These are phyloP conservation scores for Orchesella flavescens DNA, from an alignment of 2,888 invertebrate species.

Conservation along the genomic window DNA sequence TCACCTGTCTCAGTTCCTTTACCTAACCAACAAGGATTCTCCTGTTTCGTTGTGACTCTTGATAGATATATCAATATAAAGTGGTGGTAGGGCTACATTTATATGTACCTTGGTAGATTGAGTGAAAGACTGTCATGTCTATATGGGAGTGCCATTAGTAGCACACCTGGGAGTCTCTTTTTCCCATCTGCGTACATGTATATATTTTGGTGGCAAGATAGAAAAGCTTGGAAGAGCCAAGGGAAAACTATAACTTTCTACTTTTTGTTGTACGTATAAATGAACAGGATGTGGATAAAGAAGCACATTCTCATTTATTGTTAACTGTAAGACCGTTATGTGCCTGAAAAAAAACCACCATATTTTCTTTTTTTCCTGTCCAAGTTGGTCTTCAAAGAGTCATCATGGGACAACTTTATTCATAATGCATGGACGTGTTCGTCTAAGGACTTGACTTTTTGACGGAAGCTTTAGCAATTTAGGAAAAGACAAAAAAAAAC, in stretches of 20 bases:
- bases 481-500: not conserved
- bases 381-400: not conserved
- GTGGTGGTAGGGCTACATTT: not conserved
- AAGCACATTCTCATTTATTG: not conserved
- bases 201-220: not conserved
- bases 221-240: not conserved
- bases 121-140: conserved; percentile 36
- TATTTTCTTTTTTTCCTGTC: not conserved
- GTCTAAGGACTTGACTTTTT: conserved; percentile 8
- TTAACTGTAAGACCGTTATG: not conserved
- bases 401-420: conserved; percentile 22
- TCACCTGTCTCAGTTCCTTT: no score
- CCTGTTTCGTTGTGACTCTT: not conserved
- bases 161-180: conserved; percentile 37
- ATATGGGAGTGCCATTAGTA: conserved; percentile 30
- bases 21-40: no score
- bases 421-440: conserved; percentile 1
- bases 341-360: not conserved
- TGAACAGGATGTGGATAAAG: not conserved
- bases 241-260: not conserved
- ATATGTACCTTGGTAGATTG: not conserved
- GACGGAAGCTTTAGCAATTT: not conserved
- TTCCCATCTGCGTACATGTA: not conserved
- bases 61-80: not conserved
- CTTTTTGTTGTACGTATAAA: not conserved